Percentiles rank a stretch among this genome's conserved stretches.
These are phyloP conservation scores for Lepus americanus DNA, from an alignment of 2,113 vertebrate genomes.

Conservation along the genomic window DNA sequence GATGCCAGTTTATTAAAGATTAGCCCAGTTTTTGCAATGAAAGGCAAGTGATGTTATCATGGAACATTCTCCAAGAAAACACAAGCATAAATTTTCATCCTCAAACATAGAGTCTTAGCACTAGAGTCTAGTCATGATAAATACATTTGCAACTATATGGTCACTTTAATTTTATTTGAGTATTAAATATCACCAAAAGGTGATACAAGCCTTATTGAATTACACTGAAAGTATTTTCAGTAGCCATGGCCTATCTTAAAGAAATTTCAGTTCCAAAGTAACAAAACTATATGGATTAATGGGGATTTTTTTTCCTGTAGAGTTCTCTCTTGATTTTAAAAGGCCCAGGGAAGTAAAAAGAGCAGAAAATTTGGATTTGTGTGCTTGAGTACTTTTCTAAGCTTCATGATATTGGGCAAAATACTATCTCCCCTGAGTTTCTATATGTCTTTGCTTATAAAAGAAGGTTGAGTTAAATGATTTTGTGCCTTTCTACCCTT, in stretches of 20 bases:
- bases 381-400: background rate
- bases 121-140: conserved; percentile 30
- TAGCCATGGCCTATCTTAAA: background rate
- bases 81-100: background rate
- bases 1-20: accelerated
- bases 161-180: conserved; percentile 13
- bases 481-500: conserved; percentile 11
- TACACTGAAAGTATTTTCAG: background rate
- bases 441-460: background rate
- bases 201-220: background rate
- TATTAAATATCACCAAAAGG: background rate
- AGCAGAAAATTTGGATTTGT: background rate
- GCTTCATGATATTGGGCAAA: background rate
- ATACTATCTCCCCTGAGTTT: background rate
- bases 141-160: background rate
- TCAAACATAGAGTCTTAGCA: conserved; percentile 21
- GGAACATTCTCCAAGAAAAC: background rate
- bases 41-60: background rate
- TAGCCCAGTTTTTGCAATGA: background rate
- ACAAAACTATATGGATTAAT: background rate
- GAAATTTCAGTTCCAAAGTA: conserved; percentile 27
- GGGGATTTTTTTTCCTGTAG: background rate
- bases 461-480: background rate
- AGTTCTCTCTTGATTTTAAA: background rate
- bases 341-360: background rate